Conservation (phyloP, 2,888 invertebrate species). For the Chirona hameri region DNA sequence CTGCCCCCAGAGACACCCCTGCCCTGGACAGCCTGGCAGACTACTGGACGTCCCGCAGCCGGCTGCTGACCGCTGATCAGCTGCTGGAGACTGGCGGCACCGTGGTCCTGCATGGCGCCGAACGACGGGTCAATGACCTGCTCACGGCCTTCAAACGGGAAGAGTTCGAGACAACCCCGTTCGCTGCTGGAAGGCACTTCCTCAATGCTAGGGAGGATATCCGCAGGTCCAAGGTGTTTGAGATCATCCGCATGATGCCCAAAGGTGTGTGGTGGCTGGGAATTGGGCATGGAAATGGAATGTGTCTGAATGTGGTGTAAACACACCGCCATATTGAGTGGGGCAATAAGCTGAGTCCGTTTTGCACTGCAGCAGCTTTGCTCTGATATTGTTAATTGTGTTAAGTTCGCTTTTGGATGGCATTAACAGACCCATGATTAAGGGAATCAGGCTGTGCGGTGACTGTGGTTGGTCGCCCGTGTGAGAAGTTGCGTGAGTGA, state of each 20-base stretch:
- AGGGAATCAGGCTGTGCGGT: no score
- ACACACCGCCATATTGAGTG: no score
- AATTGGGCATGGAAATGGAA: no score
- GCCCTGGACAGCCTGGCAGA: not conserved
- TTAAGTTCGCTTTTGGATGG: no score
- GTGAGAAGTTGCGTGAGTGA: no score
- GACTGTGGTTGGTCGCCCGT: no score
- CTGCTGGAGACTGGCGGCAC: not conserved
- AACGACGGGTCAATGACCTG: not conserved
- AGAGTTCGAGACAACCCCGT: not conserved
- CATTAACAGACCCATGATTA: no score
- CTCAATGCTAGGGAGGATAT: not conserved
- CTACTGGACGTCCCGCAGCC: not conserved
- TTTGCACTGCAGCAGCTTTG: no score
- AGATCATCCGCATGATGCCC: not conserved
- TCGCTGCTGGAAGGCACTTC: not conserved
- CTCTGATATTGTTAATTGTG: no score
- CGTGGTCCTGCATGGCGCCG: not conserved
- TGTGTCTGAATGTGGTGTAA: no score
- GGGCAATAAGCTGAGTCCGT: no score
- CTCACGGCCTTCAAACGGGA: not conserved
- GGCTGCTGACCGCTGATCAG: not conserved
- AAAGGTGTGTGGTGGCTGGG: not conserved
- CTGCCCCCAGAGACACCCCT: not conserved
- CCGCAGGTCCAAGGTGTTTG: not conserved